Base-by-base conservation (phyloP, 1,140 invertebrate genomes). In the Ips nitidus region DNA sequence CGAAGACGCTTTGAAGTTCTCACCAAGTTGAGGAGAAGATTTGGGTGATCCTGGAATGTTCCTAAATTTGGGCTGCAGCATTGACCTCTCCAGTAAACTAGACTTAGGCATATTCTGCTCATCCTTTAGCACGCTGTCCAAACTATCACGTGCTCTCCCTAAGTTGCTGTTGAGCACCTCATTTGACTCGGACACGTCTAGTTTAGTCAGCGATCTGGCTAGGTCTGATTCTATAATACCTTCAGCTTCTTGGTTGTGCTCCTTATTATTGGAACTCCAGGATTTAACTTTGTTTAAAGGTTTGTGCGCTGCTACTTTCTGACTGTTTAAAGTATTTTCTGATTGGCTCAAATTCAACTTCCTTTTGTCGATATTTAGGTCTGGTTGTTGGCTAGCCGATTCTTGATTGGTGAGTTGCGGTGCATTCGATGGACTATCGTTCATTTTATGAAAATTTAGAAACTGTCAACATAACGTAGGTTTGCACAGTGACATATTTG, bases 71-170 rank as follows among this genome's bases (percentile, higher is more conserved):
- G 55, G 53, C 50, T 59, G 57, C 37, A 62, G 41, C 37, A 72
- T 63, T 38, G 64, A 69, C 39, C 22, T 39, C 52, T 65, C 68
- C 63, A 66, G 41, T 0, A 22, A 22, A 38, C 37, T 41, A 55
- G 69, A 57, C 41, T 52, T 72, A 43, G 43, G 65, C 60, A 63
- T 69, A 38, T 65, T 72, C 52, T 66, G 62, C 36, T 69, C 65
- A 60, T 67, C 67, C 40, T 70, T 71, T 7, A 65, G 7, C 3
- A 75, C 43, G 59, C 66, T 74, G 40, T 74, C 73, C 41, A 75
- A 56, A 72, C 75, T 77, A 45, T 74, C 73, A 39, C 66, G 72
- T 8, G 73, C 74, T 53, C 67, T 65, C 6, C 64, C 38, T 36
- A 73, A 62, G 45, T 73, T 71, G 52, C 53, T 50, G 45, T 41